Evolutionary conservation across 2,888 invertebrate genomes (phyloP).

Genomic region (Nomada hirtipes): DNA sequence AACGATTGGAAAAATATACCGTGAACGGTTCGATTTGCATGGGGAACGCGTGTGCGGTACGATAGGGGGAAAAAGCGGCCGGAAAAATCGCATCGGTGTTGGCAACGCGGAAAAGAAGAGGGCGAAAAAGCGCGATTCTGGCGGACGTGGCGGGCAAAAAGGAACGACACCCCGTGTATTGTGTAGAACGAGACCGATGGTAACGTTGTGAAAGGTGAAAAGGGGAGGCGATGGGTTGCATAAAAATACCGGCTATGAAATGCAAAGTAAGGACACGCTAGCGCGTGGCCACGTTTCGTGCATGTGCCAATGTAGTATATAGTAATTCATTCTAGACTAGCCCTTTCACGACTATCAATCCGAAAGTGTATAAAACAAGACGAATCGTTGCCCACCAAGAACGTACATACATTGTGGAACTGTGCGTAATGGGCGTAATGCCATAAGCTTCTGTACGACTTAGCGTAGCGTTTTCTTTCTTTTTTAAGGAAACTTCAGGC

Average conservation of each 20-base stretch:
- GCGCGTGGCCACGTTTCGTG: slow-evolving; percentile 35
- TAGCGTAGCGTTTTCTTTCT: too few relatives aligned
- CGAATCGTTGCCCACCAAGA: too few relatives aligned
- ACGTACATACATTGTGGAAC: too few relatives aligned
- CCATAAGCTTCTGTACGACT: too few relatives aligned
- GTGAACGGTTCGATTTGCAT: slow-evolving; percentile 44
- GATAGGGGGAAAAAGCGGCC: slow-evolving; percentile 18
- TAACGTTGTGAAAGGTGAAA: slow-evolving; percentile 35
- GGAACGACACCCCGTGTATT: slow-evolving; percentile 44
- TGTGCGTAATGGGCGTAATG: too few relatives aligned
- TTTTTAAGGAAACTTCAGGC: too few relatives aligned
- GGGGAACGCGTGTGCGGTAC: slow-evolving; percentile 15
- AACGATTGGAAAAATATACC: background rate
- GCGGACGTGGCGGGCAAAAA: slow-evolving; percentile 46
- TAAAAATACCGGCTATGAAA: slow-evolving; percentile 66
- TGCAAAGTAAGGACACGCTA: slow-evolving; percentile 63
- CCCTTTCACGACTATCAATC: too few relatives aligned
- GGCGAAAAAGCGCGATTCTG: slow-evolving; percentile 42
- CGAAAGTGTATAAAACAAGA: too few relatives aligned
- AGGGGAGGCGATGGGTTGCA: slow-evolving; percentile 52
- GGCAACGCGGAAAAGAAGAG: slow-evolving; percentile 38
- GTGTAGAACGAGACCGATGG: slow-evolving; percentile 38
- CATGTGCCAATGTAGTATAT: slow-evolving; percentile 4
- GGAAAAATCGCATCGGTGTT: slow-evolving; percentile 50
- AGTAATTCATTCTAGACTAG: too few relatives aligned